phyloP scores from a whole-genome alignment of 2,888 invertebrate species.

The Stictocephala bisonia region DNA sequence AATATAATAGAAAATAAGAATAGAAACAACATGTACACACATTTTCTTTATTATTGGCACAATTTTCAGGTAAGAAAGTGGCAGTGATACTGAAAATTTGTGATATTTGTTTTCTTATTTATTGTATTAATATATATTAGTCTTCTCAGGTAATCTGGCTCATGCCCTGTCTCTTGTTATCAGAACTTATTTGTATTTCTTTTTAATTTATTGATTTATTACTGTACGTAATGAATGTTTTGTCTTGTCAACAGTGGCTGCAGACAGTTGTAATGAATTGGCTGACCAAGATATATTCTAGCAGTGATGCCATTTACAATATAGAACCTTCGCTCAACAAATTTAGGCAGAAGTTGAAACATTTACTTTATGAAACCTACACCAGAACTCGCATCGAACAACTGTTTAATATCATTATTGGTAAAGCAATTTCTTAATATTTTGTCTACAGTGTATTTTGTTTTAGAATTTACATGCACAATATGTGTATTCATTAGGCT shows the following conservation, averaged over 20 bases:
- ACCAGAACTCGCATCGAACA: conserved; percentile 90
- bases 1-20: too few relatives aligned
- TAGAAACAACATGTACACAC: too few relatives aligned
- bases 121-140: too few relatives aligned
- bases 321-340: conserved; percentile 63
- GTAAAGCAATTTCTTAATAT: conserved; percentile 64
- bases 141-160: too few relatives aligned
- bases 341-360: conserved; percentile 68
- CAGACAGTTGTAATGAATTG: conserved; percentile 87
- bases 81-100: too few relatives aligned
- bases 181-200: background rate
- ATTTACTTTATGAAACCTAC: conserved; percentile 89
- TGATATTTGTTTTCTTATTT: too few relatives aligned
- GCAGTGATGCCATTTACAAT: conserved; percentile 69
- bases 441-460: conserved; percentile 6
- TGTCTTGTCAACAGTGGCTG: conserved; percentile 77
- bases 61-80: too few relatives aligned
- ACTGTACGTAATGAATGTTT: too few relatives aligned
- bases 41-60: too few relatives aligned
- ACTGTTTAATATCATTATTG: conserved; percentile 94
- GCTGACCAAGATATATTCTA: conserved; percentile 82
- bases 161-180: too few relatives aligned
- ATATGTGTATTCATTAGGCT: too few relatives aligned
- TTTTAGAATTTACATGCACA: background rate
- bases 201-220: conserved; percentile 17